A percentile compares a stretch with the other conserved stretches of the same genome.
These are phyloP conservation scores for Pseudorasbora parva DNA, from an alignment of 2,113 vertebrate genomes.

Conservation along the genomic window DNA sequence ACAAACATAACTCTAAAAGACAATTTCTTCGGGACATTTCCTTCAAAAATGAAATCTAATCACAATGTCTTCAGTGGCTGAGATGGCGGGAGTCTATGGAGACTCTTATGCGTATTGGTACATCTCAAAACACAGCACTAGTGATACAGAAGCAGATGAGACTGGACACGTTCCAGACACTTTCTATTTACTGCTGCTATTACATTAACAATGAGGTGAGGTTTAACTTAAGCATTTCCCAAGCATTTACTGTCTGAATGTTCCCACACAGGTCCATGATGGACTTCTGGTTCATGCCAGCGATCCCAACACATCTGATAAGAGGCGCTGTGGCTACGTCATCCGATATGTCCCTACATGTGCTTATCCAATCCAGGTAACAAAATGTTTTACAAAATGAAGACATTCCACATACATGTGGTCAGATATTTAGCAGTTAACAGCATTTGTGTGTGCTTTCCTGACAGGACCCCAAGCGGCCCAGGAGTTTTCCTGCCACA, in stretches of 20 bases:
- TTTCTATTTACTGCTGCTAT: too few species aligned
- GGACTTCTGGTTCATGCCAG: slow-evolving; percentile 80
- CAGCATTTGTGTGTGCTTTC: neutral
- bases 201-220: too few species aligned
- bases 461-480: slow-evolving; percentile 73
- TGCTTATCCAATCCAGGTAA: slow-evolving; percentile 76
- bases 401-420: neutral
- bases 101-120: too few species aligned
- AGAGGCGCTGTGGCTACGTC: slow-evolving; percentile 80
- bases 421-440: neutral
- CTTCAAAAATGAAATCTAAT: too few species aligned
- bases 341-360: slow-evolving; percentile 79
- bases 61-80: too few species aligned
- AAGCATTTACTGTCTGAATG: neutral
- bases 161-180: too few species aligned
- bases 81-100: too few species aligned
- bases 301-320: slow-evolving; percentile 76
- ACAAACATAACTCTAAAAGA: too few species aligned
- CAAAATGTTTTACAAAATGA: neutral
- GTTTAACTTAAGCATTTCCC: too few species aligned
- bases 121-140: too few species aligned
- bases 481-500: slow-evolving; percentile 72
- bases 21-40: too few species aligned
- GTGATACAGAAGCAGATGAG: too few species aligned
- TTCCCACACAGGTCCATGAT: slow-evolving; percentile 74